Conservation (phyloP, 23 tunicate genomes). For the Halocynthia roretzi region DNA sequence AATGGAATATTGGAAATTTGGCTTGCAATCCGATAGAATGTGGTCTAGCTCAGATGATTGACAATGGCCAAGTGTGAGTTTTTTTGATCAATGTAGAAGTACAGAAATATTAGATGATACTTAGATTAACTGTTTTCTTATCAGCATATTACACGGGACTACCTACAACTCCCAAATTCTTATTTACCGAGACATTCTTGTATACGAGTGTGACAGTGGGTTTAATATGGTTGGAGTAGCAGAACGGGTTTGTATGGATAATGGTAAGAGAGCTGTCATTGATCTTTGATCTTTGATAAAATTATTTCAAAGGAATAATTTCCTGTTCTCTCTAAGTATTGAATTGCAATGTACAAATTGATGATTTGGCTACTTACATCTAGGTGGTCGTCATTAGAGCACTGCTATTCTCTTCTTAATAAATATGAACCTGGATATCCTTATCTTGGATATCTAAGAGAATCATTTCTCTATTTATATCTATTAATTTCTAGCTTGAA, state of each 20-base stretch:
- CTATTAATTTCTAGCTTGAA: too few relatives aligned
- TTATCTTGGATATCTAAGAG: too few relatives aligned
- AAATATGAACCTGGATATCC: too few relatives aligned
- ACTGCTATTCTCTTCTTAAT: too few relatives aligned
- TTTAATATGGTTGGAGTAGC: constrained; percentile 14
- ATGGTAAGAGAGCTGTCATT: constrained; percentile 14
- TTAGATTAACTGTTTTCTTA: too few relatives aligned
- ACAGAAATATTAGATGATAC: too few relatives aligned
- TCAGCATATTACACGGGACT: too few relatives aligned
- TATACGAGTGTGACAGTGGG: constrained; percentile 40
- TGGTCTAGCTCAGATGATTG: constrained; percentile 20
- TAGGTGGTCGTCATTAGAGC: too few relatives aligned
- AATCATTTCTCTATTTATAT: too few relatives aligned
- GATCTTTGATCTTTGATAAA: too few relatives aligned
- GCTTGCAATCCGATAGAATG: constrained; percentile 48
- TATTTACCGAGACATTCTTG: constrained; percentile 27
- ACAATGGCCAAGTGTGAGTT: constrained; percentile 21
- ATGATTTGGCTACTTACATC: too few relatives aligned
- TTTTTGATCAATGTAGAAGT: too few relatives aligned
- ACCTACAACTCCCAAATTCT: not conserved
- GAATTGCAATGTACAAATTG: not conserved
- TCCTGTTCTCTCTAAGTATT: not conserved
- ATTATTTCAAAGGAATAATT: not conserved
- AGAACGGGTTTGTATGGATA: constrained; percentile 1
- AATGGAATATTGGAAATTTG: constrained; percentile 43